A percentile compares a stretch with the other conserved stretches of the same genome.
Conservation (phyloP, 2,888 invertebrate species). For the Peribatodes rhomboidaria region DNA sequence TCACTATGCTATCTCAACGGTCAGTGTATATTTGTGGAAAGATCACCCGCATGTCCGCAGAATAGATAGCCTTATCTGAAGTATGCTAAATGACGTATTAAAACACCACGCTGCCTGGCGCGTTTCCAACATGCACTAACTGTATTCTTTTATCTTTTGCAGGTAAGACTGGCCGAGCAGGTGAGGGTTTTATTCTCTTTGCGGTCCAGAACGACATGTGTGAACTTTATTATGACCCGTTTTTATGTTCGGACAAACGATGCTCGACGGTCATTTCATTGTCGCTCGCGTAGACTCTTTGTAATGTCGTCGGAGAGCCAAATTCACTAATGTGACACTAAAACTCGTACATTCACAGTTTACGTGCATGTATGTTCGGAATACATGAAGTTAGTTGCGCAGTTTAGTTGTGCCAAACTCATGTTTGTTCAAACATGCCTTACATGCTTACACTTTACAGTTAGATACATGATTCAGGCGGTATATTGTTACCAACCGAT, state of each 20-base stretch:
- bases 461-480: slow-evolving; percentile 3
- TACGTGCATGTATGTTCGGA: no score
- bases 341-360: slow-evolving; percentile 13
- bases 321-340: slow-evolving; percentile 28
- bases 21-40: slow-evolving; percentile 17
- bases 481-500: background rate
- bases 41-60: slow-evolving; percentile 33
- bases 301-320: slow-evolving; percentile 18
- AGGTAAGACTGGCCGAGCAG: slow-evolving; percentile 74
- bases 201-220: slow-evolving; percentile 69
- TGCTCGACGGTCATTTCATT: slow-evolving; percentile 55
- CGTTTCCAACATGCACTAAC: slow-evolving; percentile 54
- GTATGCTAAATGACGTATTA: slow-evolving; percentile 42
- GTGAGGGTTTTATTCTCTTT: slow-evolving; percentile 75
- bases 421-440: background rate
- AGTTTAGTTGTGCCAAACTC: background rate
- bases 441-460: slow-evolving; percentile 3
- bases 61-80: slow-evolving; percentile 34
- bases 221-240: slow-evolving; percentile 75
- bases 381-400: background rate
- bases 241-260: slow-evolving; percentile 69
- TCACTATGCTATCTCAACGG: slow-evolving; percentile 11
- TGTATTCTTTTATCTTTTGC: slow-evolving; percentile 70
- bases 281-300: slow-evolving; percentile 11
- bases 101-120: slow-evolving; percentile 44